Conservation (phyloP, 37 sponge, comb jelly and placozoan genomes). For the Dysidea cf. avara region DNA sequence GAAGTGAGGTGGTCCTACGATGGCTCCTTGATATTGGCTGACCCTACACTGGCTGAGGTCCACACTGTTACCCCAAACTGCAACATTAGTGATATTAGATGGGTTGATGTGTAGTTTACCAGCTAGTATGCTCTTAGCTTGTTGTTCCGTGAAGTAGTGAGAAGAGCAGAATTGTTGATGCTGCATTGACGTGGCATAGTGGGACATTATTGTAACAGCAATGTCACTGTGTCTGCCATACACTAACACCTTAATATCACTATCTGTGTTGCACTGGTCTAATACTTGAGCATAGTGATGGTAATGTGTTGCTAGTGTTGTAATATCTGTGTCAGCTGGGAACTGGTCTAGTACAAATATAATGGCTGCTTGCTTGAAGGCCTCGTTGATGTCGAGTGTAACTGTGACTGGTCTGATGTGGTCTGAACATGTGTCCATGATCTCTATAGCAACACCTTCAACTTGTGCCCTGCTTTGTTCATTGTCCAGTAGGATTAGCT, state of each 20-base stretch:
- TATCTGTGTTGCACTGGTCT: slow-evolving; percentile 33
- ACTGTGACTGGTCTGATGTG: slow-evolving; percentile 17
- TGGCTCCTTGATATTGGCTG: slow-evolving; percentile 33
- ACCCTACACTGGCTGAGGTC: slow-evolving; percentile 16
- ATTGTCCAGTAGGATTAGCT: slow-evolving; percentile 51
- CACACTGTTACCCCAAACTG: slow-evolving; percentile 23
- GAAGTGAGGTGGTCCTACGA: slow-evolving; percentile 61
- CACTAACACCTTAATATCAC: slow-evolving; percentile 43
- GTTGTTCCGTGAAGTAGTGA: slow-evolving; percentile 30
- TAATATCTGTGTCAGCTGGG: background rate
- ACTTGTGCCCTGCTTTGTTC: background rate
- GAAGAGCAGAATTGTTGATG: slow-evolving; percentile 26
- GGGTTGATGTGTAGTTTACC: slow-evolving; percentile 36
- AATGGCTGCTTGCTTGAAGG: slow-evolving; percentile 36
- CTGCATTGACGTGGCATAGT: slow-evolving; percentile 23
- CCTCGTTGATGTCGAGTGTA: slow-evolving; percentile 26
- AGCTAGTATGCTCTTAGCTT: slow-evolving; percentile 57
- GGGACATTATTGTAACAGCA: slow-evolving; percentile 46
- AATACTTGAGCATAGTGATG: slow-evolving; percentile 49
- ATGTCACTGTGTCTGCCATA: slow-evolving; percentile 45
- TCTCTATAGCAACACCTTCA: slow-evolving; percentile 69
- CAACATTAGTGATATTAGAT: slow-evolving; percentile 30
- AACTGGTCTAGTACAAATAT: slow-evolving; percentile 46
- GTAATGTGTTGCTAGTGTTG: slow-evolving; percentile 21
- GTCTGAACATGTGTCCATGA: slow-evolving; percentile 65